Percentiles rank a stretch among this genome's conserved stretches.
Evolutionary conservation across 2,888 invertebrate species (phyloP).

Genomic region (Phortica magna): DNA sequence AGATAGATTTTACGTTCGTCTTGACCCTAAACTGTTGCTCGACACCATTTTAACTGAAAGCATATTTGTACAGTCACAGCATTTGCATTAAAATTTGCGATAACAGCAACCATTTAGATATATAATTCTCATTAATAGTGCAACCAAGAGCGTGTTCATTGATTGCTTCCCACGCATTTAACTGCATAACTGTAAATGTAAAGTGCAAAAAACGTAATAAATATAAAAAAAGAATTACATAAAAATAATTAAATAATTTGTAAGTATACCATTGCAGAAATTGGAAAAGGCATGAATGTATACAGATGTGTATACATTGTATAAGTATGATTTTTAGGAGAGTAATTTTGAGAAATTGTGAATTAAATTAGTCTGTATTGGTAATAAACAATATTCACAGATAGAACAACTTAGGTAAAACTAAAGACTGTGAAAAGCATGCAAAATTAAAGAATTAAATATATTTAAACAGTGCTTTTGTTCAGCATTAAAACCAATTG

Average conservation of each 20-base stretch:
- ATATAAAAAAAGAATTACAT: not conserved
- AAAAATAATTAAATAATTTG: not conserved
- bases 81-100: too few relatives aligned
- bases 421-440: slow-evolving; percentile 11
- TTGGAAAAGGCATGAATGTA: not conserved
- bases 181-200: not conserved
- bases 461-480: not conserved
- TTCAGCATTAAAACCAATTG: too few relatives aligned
- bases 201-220: not conserved
- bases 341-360: not conserved
- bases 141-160: not conserved
- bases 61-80: not conserved
- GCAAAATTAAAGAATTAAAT: not conserved
- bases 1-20: too few relatives aligned
- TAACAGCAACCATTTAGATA: not conserved
- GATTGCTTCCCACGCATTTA: not conserved
- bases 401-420: not conserved
- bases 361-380: not conserved
- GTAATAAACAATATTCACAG: not conserved
- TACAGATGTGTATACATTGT: not conserved
- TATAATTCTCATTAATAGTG: not conserved
- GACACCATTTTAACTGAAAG: not conserved
- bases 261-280: not conserved
- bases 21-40: not conserved
- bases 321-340: not conserved